phyloP scores from a whole-genome alignment of 2,113 vertebrate species.

The Leuciscus idus region DNA sequence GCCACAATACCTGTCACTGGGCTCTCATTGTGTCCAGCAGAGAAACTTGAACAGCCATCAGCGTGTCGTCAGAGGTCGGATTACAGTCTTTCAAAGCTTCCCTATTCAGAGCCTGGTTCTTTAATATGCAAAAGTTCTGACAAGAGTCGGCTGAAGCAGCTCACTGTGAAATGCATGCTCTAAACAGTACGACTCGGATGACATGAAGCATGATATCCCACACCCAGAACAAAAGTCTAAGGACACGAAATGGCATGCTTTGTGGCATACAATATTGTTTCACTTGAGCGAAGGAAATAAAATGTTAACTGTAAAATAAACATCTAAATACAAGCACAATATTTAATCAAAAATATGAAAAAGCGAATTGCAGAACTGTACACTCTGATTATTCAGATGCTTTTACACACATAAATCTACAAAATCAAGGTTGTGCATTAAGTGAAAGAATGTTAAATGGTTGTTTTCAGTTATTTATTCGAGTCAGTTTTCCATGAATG shows the following conservation, averaged over 20 bases:
- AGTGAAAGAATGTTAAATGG: too few relatives aligned
- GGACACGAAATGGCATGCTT: not conserved
- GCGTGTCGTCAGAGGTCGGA: slow-evolving; percentile 49
- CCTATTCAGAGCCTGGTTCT: slow-evolving; percentile 38
- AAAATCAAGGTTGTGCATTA: too few relatives aligned
- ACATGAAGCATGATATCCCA: slow-evolving; percentile 28
- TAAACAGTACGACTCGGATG: slow-evolving; percentile 43
- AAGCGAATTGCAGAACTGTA: too few relatives aligned
- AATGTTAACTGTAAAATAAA: not conserved
- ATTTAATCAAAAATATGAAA: too few relatives aligned
- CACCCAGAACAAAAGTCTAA: slow-evolving; percentile 13
- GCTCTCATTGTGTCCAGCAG: slow-evolving; percentile 46
- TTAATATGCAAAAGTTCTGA: slow-evolving; percentile 50
- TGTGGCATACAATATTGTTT: slow-evolving; percentile 18
- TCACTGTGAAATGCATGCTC: slow-evolving; percentile 15
- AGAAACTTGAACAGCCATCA: slow-evolving; percentile 45
- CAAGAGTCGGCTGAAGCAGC: slow-evolving; percentile 25
- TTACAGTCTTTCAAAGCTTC: slow-evolving; percentile 42
- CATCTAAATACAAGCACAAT: too few relatives aligned
- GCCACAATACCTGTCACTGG: slow-evolving; percentile 54
- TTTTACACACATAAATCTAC: too few relatives aligned
- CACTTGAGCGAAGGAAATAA: not conserved
- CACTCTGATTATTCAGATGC: too few relatives aligned
- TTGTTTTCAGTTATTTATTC: too few relatives aligned
- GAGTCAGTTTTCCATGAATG: too few relatives aligned